phyloP scores from a whole-genome alignment of 2,888 invertebrate genomes.

The Hedychridium roseum region DNA sequence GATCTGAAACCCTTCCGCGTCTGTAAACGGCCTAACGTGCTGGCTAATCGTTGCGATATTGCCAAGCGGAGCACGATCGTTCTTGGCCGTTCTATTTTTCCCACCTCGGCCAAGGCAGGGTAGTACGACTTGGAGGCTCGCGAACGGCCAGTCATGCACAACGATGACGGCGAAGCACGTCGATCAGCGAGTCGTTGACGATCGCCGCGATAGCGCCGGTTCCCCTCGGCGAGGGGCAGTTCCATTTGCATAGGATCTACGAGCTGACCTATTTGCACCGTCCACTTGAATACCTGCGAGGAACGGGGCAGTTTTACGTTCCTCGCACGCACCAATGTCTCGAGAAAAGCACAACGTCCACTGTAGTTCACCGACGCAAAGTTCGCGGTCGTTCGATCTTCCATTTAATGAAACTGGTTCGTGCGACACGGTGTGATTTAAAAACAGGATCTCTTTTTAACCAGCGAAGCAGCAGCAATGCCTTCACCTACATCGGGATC shows the following conservation, averaged over 20 bases:
- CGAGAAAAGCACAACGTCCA: too few species aligned
- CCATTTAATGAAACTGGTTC: too few species aligned
- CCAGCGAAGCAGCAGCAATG: too few species aligned
- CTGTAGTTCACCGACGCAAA: too few species aligned
- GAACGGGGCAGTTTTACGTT: too few species aligned
- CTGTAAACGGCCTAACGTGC: conserved; percentile 9
- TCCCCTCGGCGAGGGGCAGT: conserved; percentile 7
- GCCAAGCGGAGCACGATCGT: not conserved
- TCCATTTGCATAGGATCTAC: conserved; percentile 29
- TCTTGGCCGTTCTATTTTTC: conserved; percentile 28
- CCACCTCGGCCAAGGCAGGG: conserved; percentile 44
- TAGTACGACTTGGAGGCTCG: conserved; percentile 24
- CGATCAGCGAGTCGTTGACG: too few species aligned
- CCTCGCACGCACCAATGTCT: too few species aligned
- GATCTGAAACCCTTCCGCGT: conserved; percentile 24
- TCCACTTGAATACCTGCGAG: too few species aligned
- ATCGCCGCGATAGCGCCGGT: conserved; percentile 11
- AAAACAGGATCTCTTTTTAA: too few species aligned
- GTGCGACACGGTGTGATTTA: too few species aligned
- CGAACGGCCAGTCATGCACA: conserved; percentile 27
- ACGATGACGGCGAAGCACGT: conserved; percentile 24
- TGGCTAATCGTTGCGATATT: not conserved
- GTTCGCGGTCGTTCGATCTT: too few species aligned
- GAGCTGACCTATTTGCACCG: conserved; percentile 18
- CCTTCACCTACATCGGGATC: too few species aligned